Base-by-base conservation (phyloP, 2,797 vertebrate genomes). In the Tangara arthus region DNA sequence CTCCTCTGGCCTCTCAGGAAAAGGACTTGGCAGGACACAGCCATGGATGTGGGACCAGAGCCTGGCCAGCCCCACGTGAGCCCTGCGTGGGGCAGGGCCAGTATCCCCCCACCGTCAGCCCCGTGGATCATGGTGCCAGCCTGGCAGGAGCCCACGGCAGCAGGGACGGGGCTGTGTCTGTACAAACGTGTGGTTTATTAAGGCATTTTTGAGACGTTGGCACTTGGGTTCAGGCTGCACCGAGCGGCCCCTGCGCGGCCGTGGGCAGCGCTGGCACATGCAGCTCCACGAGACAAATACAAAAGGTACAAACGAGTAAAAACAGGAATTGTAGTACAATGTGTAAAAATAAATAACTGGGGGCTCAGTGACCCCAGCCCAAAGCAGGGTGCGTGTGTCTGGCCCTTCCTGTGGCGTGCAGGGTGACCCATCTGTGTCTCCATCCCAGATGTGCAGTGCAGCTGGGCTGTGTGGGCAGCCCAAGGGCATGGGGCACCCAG, bases 161-260 rank as follows among this genome's bases (percentile, higher is more conserved):
- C 72, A 73, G 37, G 3, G n/a, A n/a, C 0, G 8, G 22, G 19
- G 30, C 42, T 4, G 1, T 52, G 61, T 81, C 80, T 35, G 46
- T 96, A 96, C 95, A 96, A 96, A 96, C 41, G 55, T 96, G 96
- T 95, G 94, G 91, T 96, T 96, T 96, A 96, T 96, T 96, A 96
- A 96, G 96, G 96, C 96, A 96, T 95, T 95, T 93, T 82, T 63
- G 90, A 95, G 90, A 87, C 70, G 63, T 96, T 96, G 96, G 96
- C 96, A 96, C 96, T 96, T 96, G 95, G 80, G 80, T 94, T 92
- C 90, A 88, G 95, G 95, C 96, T 80, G 82, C 80, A 75, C 87
- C 37, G 15, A 86, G 21, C 1, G 34, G 92, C 89, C 77, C 6
- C 71, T 8, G 90, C 9, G 9, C 3, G 60, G 90, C 93, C 53